Conservation (phyloP, 2,797 vertebrate genomes). For the Lemur catta region DNA sequence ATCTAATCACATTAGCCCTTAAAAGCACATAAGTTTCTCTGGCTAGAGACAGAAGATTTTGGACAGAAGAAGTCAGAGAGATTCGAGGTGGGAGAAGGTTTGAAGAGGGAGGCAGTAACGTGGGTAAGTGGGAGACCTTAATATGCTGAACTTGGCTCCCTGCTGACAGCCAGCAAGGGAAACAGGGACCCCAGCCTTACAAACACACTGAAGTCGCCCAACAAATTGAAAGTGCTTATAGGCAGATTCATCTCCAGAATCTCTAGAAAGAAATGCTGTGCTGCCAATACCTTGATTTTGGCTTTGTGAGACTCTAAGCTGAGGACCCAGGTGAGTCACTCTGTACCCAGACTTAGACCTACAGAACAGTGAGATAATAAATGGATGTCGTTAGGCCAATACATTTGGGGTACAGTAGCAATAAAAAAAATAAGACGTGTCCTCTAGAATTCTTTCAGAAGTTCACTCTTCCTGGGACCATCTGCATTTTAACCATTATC, state of each 20-base stretch:
- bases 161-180: background rate
- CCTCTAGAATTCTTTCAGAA: background rate
- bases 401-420: background rate
- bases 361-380: background rate
- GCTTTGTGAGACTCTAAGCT: background rate
- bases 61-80: background rate
- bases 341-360: background rate
- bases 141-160: background rate
- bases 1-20: background rate
- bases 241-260: background rate
- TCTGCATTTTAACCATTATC: background rate
- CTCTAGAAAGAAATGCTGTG: background rate
- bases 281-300: background rate
- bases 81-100: background rate
- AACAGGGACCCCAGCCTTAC: background rate
- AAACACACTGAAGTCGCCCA: background rate
- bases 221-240: background rate
- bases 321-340: background rate
- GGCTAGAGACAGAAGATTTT: background rate
- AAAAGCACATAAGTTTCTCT: background rate
- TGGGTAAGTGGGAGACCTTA: background rate
- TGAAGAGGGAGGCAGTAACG: background rate
- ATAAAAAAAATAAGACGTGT: background rate
- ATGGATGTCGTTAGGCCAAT: background rate
- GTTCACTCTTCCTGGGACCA: background rate